Base-by-base conservation (phyloP, 2,888 invertebrate species). In the Watsonalla cultraria region DNA sequence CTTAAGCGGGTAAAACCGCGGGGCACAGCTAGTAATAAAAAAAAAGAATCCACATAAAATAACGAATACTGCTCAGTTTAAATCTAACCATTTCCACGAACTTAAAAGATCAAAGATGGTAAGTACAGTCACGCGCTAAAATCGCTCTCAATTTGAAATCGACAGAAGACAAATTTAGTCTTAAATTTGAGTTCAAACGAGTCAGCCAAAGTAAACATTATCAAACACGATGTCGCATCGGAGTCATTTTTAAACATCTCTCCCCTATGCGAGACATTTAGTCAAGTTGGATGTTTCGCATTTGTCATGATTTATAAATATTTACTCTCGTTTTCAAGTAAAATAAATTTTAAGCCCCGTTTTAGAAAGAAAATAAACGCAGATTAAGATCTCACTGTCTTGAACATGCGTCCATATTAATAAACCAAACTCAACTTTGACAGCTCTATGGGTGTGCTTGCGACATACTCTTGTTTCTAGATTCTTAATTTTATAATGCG, bases 221-320 rank as follows among this genome's bases (percentile, higher is more conserved):
- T 53, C 53, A 64, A 76, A 71, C 76, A 70, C 60, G 61, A 60
- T 70, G 78, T 79, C 74, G 66, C 65, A 72, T 74, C 69, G 68
- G 70, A 80, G 76, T 78, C 75, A 82, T 84, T 85, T 85, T 85
- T 82, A 80, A 82, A 80, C 68, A 70, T 74, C 76, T 70, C 74
- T 24, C 49, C 73, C 71, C 66, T 62, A 58, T 58, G 64, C 70
- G 66, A 68, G 73, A 67, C 54, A 62, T 67, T 63, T 71, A 75
- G 73, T 67, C 60, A 66, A 65, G 62, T 76, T 72, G 69, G 74
- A 77, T 82, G 84, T 82, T 80, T 74, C 75, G 75, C 80, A 81
- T 87, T 84, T 81, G 80, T 82, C 77, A 78, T 76, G 80, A 80
- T 81, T 79, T 78, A 84, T 78, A 60, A 66, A 66, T 68, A 64